Base-by-base conservation (phyloP, 2,797 vertebrate species). In the Lindbergichthys nudifrons region DNA sequence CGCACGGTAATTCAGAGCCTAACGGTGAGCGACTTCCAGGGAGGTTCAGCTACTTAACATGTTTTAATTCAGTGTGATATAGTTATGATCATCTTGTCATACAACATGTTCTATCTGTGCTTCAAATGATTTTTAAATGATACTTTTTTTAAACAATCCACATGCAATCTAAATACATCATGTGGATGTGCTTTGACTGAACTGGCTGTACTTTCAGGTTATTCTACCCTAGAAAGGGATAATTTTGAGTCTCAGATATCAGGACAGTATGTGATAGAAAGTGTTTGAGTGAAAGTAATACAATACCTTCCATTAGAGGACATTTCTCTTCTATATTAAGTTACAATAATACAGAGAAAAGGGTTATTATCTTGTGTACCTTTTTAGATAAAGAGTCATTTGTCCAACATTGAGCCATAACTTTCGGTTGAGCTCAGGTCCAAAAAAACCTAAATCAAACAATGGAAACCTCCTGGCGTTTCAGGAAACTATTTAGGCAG, bases 401-500 rank as follows among this genome's bases (percentile, higher is more conserved):
- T 45, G 19, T 77, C 56, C 75, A 68, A 83, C 67, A 56, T 61
- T 36, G 56, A 75, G 50, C 21, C 11, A 59, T 77, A 68, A 73
- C 41, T 53, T 74, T 61, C 26, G 52, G 43, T 69, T 72, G 21
- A 77, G 71, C 39, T 78, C 53, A 26, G 4, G 36, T 77, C 69
- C 59, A 70, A 57, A 75, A 70, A 67, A 81, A 84, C 76, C 60
- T 56, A 80, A 81, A 68, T 60, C 43, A 56, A 72, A 47, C 64
- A 41, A 48, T 63, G 66, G 75, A 82, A 80, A 75, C 70, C 56
- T 9, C 63, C 30, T 68, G 73, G 70, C 48, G 72, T 83, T 87
- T 79, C 48, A 59, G 73, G 76, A 85, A 85, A 87, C 83, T 76
- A 50, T 41, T 57, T 48, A 83, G 61, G 83, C 54, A 39, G 70